Evolutionary conservation across 2,888 invertebrate species (phyloP).

Genomic region (Notocelia uddmanniana): DNA sequence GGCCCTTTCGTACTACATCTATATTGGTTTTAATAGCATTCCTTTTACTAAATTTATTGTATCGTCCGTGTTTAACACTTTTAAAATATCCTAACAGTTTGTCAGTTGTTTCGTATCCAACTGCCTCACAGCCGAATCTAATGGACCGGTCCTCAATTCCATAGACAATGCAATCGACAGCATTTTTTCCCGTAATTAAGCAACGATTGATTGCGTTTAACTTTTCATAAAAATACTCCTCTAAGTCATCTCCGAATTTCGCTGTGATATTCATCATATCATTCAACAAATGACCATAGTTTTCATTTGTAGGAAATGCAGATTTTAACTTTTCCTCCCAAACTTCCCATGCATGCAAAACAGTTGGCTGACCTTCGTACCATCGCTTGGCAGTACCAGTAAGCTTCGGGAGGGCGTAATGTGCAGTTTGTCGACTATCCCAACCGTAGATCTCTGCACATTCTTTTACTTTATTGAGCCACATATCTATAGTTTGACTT

Average conservation of each 20-base stretch:
- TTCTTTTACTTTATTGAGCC: too few species aligned
- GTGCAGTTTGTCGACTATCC: too few species aligned
- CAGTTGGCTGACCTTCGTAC: conserved; percentile 1
- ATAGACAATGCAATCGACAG: background rate
- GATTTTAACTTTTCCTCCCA: conserved; percentile 18
- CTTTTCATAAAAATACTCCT: conserved; percentile 12
- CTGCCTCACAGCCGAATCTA: conserved; percentile 6
- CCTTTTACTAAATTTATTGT: background rate
- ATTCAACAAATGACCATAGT: background rate
- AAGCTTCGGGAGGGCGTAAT: too few species aligned
- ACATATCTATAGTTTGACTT: too few species aligned
- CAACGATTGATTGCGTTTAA: conserved; percentile 10
- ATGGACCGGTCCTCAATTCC: conserved; percentile 4
- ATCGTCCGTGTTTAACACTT: conserved; percentile 1
- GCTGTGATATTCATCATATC: conserved; percentile 9
- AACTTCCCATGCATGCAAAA: conserved; percentile 5
- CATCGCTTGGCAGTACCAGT: background rate
- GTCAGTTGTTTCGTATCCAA: background rate
- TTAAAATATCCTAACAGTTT: conserved; percentile 12
- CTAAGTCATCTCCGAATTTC: conserved; percentile 9
- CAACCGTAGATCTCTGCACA: too few species aligned
- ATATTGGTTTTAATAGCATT: background rate
- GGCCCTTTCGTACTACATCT: background rate
- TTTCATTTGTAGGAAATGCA: conserved; percentile 34
- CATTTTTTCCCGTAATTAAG: background rate